These are phyloP conservation scores for Lontra canadensis DNA, from an alignment of 2,113 vertebrate genomes.

Conservation along the genomic window DNA sequence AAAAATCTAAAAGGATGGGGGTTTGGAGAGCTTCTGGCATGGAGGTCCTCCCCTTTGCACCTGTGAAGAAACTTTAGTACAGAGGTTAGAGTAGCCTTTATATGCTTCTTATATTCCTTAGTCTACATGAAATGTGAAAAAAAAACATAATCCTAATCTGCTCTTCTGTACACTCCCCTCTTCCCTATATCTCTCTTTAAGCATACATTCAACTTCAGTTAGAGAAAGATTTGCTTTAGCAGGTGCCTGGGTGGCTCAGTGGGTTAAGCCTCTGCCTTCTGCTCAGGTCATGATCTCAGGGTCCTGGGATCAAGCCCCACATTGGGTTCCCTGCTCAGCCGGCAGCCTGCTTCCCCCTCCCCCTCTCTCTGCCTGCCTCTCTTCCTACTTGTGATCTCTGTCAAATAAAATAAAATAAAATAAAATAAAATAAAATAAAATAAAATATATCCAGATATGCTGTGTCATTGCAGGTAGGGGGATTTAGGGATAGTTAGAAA, in stretches of 20 bases:
- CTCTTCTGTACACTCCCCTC: background rate
- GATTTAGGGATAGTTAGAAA: background rate
- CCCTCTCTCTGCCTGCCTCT: too few relatives aligned
- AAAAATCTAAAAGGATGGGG: too few relatives aligned
- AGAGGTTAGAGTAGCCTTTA: background rate
- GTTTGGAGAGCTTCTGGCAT: too few relatives aligned
- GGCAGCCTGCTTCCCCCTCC: too few relatives aligned
- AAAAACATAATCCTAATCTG: background rate
- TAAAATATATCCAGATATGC: background rate
- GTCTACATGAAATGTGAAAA: background rate
- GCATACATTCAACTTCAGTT: background rate
- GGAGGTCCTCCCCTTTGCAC: background rate
- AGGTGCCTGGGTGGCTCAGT: background rate
- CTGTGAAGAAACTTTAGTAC: background rate
- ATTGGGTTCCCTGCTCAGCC: too few relatives aligned
- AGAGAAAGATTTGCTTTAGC: background rate
- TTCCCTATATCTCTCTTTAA: background rate
- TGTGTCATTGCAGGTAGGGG: background rate
- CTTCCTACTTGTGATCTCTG: too few relatives aligned
- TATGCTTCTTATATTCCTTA: background rate
- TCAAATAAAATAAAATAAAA: too few relatives aligned
- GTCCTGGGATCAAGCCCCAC: too few relatives aligned
- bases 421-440: too few relatives aligned
- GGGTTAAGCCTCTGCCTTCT: too few relatives aligned
- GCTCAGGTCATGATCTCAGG: too few relatives aligned